These are phyloP conservation scores for Stomatorhinus ivindoensis DNA, from an alignment of 2,113 vertebrate genomes.

Conservation along the genomic window DNA sequence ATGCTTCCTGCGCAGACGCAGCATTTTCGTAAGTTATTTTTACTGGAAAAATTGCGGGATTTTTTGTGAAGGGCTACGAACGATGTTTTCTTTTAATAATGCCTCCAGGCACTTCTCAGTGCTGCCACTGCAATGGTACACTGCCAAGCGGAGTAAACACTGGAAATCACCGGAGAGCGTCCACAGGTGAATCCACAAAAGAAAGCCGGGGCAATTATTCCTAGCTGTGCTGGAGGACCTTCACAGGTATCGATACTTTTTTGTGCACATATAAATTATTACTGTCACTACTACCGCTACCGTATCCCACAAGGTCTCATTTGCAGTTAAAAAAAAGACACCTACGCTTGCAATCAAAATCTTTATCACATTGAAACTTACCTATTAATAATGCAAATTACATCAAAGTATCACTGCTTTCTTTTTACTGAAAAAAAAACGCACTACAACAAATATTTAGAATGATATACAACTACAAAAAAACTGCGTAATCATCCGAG, in stretches of 20 bases:
- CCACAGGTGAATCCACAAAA: constrained; percentile 5
- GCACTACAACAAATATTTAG: background rate
- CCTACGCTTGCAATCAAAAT: background rate
- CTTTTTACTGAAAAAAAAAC: background rate
- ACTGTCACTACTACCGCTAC: background rate
- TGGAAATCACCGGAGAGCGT: background rate
- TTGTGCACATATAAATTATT: background rate
- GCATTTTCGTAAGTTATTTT: background rate
- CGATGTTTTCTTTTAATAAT: background rate
- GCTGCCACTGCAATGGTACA: background rate
- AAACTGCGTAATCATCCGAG: background rate
- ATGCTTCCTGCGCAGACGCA: background rate
- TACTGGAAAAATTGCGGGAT: background rate
- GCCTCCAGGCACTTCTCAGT: background rate
- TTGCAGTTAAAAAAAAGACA: background rate
- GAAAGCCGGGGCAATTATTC: background rate
- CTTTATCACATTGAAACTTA: background rate
- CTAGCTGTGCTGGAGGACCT: background rate
- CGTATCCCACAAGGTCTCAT: background rate
- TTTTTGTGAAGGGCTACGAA: background rate
- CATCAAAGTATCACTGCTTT: background rate
- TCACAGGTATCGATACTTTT: background rate
- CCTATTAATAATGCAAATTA: background rate
- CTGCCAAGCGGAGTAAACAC: background rate
- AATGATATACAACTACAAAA: background rate